Percentiles rank a stretch among this genome's conserved stretches.
Conservation (phyloP, 2,888 invertebrate genomes). For the Amitus sp. region DNA sequence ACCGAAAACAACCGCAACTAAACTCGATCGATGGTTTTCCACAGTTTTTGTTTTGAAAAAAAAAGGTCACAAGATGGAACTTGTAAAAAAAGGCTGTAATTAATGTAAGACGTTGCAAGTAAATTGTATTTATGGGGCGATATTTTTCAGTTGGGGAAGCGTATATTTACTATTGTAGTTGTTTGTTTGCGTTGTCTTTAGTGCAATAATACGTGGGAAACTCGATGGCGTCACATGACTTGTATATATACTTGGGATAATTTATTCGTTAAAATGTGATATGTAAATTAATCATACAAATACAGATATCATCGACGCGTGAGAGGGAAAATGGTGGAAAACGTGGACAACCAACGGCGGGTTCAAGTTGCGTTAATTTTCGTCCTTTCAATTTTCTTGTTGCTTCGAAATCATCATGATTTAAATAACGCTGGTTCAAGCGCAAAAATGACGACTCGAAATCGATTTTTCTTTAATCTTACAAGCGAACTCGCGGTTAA, state of each 20-base stretch:
- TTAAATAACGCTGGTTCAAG: constrained; percentile 7
- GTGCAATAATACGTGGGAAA: constrained; percentile 27
- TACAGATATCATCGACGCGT: constrained; percentile 18
- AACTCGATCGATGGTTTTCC: constrained; percentile 5
- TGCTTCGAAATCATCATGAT: neutral
- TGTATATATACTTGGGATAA: constrained; percentile 32
- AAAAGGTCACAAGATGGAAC: constrained; percentile 27
- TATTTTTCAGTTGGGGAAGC: no score
- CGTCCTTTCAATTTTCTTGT: constrained; percentile 3
- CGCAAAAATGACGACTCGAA: constrained; percentile 34
- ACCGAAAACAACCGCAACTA: neutral
- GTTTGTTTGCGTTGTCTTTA: constrained; percentile 7
- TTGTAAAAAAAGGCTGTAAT: constrained; percentile 40
- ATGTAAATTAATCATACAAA: constrained; percentile 37
- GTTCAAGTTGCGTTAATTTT: constrained; percentile 8
- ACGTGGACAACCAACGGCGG: constrained; percentile 10
- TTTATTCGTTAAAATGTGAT: constrained; percentile 37
- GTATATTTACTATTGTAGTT: no score
- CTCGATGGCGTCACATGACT: constrained; percentile 3
- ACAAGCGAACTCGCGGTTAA: no score
- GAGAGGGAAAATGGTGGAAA: no score
- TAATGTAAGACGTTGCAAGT: constrained; percentile 26
- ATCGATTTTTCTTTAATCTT: no score
- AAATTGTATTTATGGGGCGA: constrained; percentile 12
- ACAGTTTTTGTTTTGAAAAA: constrained; percentile 16